phyloP scores from a whole-genome alignment of 2,797 vertebrate species.

The Pteronotus mesoamericanus region DNA sequence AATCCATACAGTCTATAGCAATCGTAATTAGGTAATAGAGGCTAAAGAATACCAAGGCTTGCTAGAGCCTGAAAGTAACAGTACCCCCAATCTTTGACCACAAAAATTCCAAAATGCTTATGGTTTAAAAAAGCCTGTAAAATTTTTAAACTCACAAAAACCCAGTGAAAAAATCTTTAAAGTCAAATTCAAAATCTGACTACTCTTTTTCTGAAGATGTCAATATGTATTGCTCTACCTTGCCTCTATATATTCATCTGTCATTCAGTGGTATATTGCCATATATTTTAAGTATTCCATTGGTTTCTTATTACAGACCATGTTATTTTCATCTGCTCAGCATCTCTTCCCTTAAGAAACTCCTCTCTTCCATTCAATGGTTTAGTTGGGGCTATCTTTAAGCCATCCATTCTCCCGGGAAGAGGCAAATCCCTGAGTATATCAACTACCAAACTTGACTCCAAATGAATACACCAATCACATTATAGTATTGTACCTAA shows the following conservation, averaged over 20 bases:
- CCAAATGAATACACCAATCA: background rate
- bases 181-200: background rate
- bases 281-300: background rate
- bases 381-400: background rate
- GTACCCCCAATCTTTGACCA: background rate
- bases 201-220: background rate
- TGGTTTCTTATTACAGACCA: background rate
- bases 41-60: background rate
- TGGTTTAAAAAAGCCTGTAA: background rate
- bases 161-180: background rate
- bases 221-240: background rate
- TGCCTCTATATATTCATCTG: background rate
- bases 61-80: background rate
- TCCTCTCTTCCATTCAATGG: background rate
- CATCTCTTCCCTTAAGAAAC: background rate
- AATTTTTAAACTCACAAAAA: background rate
- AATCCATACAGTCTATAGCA: background rate
- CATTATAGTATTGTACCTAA: background rate
- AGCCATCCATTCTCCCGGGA: background rate
- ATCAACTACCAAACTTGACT: background rate
- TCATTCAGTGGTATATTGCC: background rate
- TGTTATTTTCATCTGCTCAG: background rate
- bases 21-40: background rate
- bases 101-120: background rate
- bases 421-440: background rate